A percentile compares a stretch with the other conserved stretches of the same genome.
Evolutionary conservation across 1,140 invertebrate genomes (phyloP).

Genomic region (Pinna nobilis): DNA sequence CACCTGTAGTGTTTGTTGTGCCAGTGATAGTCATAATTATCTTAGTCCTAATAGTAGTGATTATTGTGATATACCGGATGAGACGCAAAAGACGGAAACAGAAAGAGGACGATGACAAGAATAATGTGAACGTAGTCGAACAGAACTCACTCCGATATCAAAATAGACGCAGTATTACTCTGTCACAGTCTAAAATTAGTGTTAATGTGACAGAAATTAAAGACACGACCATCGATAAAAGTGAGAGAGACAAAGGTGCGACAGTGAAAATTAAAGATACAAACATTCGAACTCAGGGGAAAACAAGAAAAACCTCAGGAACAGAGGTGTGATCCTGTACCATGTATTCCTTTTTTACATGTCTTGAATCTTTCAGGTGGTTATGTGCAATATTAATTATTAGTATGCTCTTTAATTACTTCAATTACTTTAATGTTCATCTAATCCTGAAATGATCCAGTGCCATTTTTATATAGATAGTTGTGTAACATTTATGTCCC

Average conservation of each 20-base stretch:
- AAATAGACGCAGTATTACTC: conserved; percentile 27
- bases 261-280: conserved; percentile 42
- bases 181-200: conserved; percentile 43
- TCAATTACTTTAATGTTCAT: no score
- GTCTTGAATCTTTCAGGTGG: no score
- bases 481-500: no score
- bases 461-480: no score
- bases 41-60: conserved; percentile 26
- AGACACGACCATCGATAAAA: conserved; percentile 21
- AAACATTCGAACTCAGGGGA: conserved; percentile 47
- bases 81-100: conserved; percentile 33
- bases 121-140: not conserved
- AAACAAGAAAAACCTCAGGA: conserved; percentile 34
- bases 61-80: conserved; percentile 33
- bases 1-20: not conserved
- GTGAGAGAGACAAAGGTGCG: conserved; percentile 23
- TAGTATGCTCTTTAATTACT: no score
- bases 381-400: no score
- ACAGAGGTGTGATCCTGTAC: conserved; percentile 58
- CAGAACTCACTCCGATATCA: conserved; percentile 13
- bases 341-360: no score
- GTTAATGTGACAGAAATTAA: conserved; percentile 43
- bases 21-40: conserved; percentile 33
- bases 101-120: conserved; percentile 4
- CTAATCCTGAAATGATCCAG: no score